These are phyloP conservation scores for Pogonus chalceus DNA, from an alignment of 1,140 invertebrate genomes.

Conservation along the genomic window DNA sequence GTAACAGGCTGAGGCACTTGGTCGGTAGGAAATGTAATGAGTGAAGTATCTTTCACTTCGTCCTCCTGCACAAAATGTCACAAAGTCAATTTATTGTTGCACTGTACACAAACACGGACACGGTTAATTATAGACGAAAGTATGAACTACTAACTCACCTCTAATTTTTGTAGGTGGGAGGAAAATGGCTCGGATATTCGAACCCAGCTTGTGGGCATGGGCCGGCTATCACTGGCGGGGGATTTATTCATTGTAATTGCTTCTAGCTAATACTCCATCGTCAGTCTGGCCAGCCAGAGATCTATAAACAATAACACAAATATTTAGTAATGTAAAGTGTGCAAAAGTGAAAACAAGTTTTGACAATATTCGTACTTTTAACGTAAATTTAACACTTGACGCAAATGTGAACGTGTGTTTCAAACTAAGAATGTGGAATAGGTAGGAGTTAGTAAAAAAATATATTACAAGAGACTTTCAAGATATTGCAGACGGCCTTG, in stretches of 20 bases:
- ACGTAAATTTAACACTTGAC: neutral
- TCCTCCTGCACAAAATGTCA: neutral
- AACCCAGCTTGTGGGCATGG: slow-evolving; percentile 25
- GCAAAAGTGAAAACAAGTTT: neutral
- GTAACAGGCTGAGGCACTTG: slow-evolving; percentile 32
- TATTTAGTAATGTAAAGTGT: neutral
- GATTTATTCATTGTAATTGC: slow-evolving; percentile 14
- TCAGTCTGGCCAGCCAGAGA: slow-evolving; percentile 38
- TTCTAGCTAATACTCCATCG: slow-evolving; percentile 36
- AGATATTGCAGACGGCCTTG: slow-evolving; percentile 1
- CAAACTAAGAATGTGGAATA: neutral
- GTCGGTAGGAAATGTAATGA: slow-evolving; percentile 36
- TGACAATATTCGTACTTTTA: neutral
- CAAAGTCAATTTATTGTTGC: too few relatives aligned
- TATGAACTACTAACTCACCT: too few relatives aligned
- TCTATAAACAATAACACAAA: slow-evolving; percentile 25
- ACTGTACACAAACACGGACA: too few relatives aligned
- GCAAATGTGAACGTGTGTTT: neutral
- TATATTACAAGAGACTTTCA: neutral
- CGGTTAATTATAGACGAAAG: too few relatives aligned
- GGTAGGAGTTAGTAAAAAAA: slow-evolving; percentile 1
- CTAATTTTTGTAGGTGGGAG: slow-evolving; percentile 15
- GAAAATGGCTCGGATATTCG: slow-evolving; percentile 33
- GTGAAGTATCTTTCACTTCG: slow-evolving; percentile 4
- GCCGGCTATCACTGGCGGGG: slow-evolving; percentile 23